These are phyloP conservation scores for Channa argus DNA, from an alignment of 2,113 vertebrate genomes.

Conservation along the genomic window DNA sequence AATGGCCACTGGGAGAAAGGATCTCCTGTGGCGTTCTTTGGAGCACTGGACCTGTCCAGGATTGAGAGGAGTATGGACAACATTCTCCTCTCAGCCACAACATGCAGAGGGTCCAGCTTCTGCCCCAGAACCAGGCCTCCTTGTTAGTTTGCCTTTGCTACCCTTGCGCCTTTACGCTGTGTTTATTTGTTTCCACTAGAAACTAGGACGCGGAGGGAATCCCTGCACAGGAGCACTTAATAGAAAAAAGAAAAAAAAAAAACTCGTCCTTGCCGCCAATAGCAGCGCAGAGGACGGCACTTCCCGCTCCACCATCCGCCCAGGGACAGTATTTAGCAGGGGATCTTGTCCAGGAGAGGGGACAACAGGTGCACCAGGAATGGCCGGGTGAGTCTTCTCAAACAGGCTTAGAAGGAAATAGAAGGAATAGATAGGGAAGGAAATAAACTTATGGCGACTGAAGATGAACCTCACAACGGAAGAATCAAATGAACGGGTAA, in stretches of 20 bases:
- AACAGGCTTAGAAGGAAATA: neutral
- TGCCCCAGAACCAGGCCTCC: too few species aligned
- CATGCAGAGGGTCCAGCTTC: too few species aligned
- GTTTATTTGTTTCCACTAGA: constrained; percentile 66
- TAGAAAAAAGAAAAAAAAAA: neutral
- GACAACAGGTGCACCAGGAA: constrained; percentile 62
- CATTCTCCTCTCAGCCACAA: too few species aligned
- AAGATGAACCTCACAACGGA: constrained; percentile 41
- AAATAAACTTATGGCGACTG: constrained; percentile 1
- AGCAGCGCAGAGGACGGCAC: constrained; percentile 29
- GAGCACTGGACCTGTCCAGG: too few species aligned
- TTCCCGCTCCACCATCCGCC: constrained; percentile 87
- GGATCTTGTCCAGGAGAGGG: constrained; percentile 11
- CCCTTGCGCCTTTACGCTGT: neutral
- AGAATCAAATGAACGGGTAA: constrained; percentile 69
- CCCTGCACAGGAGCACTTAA: constrained; percentile 1
- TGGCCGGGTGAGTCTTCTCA: neutral
- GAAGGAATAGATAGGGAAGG: neutral
- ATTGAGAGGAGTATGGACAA: too few species aligned
- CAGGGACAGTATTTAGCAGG: constrained; percentile 75
- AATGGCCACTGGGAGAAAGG: too few species aligned
- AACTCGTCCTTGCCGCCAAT: constrained; percentile 69
- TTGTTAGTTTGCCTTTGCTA: too few species aligned
- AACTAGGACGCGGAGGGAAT: constrained; percentile 64
- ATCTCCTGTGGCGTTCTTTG: too few species aligned